These are phyloP conservation scores for Xestia c-nigrum DNA, from an alignment of 2,888 invertebrate species.

Conservation along the genomic window DNA sequence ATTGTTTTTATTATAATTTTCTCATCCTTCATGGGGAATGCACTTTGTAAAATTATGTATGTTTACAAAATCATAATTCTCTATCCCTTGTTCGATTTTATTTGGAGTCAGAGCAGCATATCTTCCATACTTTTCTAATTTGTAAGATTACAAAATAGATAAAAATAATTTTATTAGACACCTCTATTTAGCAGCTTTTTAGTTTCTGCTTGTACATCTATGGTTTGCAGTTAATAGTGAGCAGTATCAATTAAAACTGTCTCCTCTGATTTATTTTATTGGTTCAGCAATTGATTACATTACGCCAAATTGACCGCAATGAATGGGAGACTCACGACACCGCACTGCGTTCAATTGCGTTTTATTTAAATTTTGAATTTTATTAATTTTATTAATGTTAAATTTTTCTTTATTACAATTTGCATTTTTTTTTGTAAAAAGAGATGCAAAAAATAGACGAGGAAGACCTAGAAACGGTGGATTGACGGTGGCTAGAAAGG, in stretches of 20 bases:
- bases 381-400: too few species aligned
- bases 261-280: conserved; percentile 90
- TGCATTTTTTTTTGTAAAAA: too few species aligned
- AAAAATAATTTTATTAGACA: neutral
- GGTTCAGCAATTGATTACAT: conserved; percentile 90
- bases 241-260: conserved; percentile 90
- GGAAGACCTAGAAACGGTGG: neutral
- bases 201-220: conserved; percentile 59
- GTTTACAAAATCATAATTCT: too few species aligned
- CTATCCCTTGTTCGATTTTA: too few species aligned
- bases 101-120: too few species aligned
- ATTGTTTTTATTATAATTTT: neutral
- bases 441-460: neutral
- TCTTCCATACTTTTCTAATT: too few species aligned
- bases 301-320: conserved; percentile 90
- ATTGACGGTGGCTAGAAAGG: neutral
- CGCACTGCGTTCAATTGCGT: conserved; percentile 73
- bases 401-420: too few species aligned
- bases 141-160: neutral
- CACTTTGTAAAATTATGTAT: neutral
- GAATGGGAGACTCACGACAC: conserved; percentile 82
- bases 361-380: conserved; percentile 23
- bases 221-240: conserved; percentile 84
- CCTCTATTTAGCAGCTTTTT: conserved; percentile 38
- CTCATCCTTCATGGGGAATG: neutral